Conservation (phyloP, 1,140 invertebrate genomes). For the Drosophila truncata region DNA sequence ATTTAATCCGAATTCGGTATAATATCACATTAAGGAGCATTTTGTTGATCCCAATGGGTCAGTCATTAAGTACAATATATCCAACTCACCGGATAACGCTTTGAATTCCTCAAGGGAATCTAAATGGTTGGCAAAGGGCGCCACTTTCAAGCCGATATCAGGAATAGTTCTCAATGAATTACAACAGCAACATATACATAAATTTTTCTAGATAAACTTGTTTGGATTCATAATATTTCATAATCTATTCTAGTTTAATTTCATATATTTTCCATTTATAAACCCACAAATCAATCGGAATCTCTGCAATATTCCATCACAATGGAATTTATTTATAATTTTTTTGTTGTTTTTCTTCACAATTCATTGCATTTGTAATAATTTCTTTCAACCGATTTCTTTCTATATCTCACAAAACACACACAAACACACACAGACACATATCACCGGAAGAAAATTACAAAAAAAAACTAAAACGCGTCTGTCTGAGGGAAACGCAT, state of each 20-base stretch:
- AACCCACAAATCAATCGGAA: neutral
- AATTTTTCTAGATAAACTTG: too few relatives aligned
- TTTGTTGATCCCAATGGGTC: neutral
- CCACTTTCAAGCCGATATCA: slow-evolving; percentile 76
- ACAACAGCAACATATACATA: too few relatives aligned
- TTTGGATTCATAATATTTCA: neutral
- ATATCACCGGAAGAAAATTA: neutral
- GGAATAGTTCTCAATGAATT: slow-evolving; percentile 51
- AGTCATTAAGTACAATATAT: neutral
- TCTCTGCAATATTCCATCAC: neutral
- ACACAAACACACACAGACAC: slow-evolving; percentile 7
- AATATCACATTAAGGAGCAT: neutral
- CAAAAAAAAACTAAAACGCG: slow-evolving; percentile 42
- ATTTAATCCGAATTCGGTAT: neutral
- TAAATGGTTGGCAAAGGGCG: slow-evolving; percentile 82
- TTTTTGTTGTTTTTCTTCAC: neutral
- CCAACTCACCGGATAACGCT: slow-evolving; percentile 70
- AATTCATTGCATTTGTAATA: slow-evolving; percentile 7
- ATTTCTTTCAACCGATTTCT: neutral
- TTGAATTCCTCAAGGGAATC: slow-evolving; percentile 85
- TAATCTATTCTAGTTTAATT: neutral
- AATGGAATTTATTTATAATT: slow-evolving; percentile 7
- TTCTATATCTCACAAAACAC: slow-evolving; percentile 1
- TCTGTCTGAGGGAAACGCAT: slow-evolving; percentile 70
- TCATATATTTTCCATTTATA: neutral